phyloP scores from a whole-genome alignment of 1,140 invertebrate genomes.

The Fopius arisanus region DNA sequence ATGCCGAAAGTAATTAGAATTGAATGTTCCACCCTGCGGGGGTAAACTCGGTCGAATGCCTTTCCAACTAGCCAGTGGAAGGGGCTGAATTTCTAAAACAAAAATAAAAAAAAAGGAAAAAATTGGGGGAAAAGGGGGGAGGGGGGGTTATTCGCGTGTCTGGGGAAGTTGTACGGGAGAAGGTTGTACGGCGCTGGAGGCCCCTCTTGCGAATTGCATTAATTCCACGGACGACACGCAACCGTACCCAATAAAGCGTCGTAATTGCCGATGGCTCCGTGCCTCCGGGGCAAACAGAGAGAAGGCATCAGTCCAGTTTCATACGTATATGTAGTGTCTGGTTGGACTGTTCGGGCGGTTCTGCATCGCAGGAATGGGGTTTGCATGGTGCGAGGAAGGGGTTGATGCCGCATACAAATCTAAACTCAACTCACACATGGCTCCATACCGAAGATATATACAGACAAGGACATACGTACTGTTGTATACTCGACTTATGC shows the following conservation, averaged over 20 bases:
- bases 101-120: not conserved
- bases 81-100: conserved; percentile 1
- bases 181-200: not conserved
- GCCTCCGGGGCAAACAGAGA: conserved; percentile 40
- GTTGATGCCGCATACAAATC: conserved; percentile 14
- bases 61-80: not conserved
- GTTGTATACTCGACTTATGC: conserved; percentile 45
- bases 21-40: conserved; percentile 27
- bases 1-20: conserved; percentile 25
- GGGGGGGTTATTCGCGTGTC: conserved; percentile 21
- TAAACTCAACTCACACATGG: not conserved
- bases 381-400: not conserved
- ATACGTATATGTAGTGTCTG: not conserved
- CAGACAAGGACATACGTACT: conserved; percentile 16
- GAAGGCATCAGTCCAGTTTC: conserved; percentile 21
- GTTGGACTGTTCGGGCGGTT: conserved; percentile 7
- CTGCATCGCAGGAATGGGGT: conserved; percentile 5
- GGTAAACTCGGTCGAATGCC: conserved; percentile 1
- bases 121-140: not conserved
- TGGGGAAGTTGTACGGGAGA: not conserved
- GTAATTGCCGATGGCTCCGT: conserved; percentile 51
- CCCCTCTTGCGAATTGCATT: conserved; percentile 46
- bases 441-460: conserved; percentile 35
- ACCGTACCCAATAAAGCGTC: conserved; percentile 52
- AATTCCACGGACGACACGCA: conserved; percentile 50